Percentiles rank a stretch among this genome's conserved stretches.
phyloP scores from a whole-genome alignment of 2,888 invertebrate genomes.

The Aspidiotus destructor region DNA sequence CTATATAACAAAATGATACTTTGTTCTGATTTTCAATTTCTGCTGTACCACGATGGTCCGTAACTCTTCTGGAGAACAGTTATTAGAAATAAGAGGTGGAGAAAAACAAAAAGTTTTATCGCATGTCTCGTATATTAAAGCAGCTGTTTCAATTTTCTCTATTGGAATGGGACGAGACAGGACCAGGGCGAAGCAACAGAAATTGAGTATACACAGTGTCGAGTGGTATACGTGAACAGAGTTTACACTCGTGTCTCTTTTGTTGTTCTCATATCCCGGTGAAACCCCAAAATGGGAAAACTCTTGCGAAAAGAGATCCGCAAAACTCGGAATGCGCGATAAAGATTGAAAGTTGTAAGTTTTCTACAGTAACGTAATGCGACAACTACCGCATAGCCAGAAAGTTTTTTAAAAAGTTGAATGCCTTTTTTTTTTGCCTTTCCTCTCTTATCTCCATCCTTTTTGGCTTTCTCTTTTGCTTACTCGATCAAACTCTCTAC shows the following conservation, averaged over 20 bases:
- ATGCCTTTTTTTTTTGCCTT: slow-evolving; percentile 11
- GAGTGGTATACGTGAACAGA: slow-evolving; percentile 8
- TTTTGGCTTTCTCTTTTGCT: slow-evolving; percentile 5
- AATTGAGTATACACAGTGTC: not conserved
- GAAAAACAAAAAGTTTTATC: not conserved
- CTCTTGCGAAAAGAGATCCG: not conserved
- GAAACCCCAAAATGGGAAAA: slow-evolving; percentile 8
- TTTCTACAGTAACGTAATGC: slow-evolving; percentile 29
- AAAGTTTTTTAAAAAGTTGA: slow-evolving; percentile 23
- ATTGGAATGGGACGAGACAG: slow-evolving; percentile 11
- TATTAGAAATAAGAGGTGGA: slow-evolving; percentile 13
- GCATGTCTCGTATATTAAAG: slow-evolving; percentile 5
- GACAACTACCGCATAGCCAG: slow-evolving; percentile 32
- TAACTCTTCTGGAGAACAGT: not conserved
- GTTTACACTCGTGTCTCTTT: not conserved
- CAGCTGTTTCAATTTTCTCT: slow-evolving; percentile 31
- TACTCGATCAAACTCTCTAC: not conserved
- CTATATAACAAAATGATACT: no score
- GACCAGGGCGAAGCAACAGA: not conserved
- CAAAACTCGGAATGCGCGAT: slow-evolving; percentile 26
- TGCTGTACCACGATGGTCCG: not conserved
- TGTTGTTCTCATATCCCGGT: not conserved
- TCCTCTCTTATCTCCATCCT: not conserved
- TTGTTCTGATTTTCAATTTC: not conserved
- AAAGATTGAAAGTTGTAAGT: slow-evolving; percentile 32